These are phyloP conservation scores for Epizoanthus stellaris DNA, from an alignment of 92 coral and sea anemone species.

Conservation along the genomic window DNA sequence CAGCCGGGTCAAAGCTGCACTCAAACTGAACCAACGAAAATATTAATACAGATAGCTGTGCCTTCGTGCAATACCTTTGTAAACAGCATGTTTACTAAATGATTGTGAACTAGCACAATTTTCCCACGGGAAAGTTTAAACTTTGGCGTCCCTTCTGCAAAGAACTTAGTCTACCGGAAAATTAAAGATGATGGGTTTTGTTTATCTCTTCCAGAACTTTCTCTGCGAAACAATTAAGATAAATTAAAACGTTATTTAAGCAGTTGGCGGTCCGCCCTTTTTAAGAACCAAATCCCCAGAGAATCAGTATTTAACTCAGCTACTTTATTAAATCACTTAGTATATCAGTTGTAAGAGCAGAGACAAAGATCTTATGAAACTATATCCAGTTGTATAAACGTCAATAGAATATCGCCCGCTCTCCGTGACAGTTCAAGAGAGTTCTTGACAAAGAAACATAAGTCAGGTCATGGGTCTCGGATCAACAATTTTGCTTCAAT, in stretches of 20 bases:
- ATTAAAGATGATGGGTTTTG: conserved; percentile 14
- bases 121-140: conserved; percentile 29
- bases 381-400: too few species aligned
- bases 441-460: too few species aligned
- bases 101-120: not conserved
- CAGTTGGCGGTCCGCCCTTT: not conserved
- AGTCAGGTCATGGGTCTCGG: too few species aligned
- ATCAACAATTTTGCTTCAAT: too few species aligned
- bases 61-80: too few species aligned
- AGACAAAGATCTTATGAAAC: too few species aligned
- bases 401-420: too few species aligned
- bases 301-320: not conserved
- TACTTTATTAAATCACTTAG: not conserved
- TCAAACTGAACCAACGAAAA: too few species aligned
- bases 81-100: conserved; percentile 1
- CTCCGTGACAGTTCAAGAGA: too few species aligned
- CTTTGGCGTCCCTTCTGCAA: not conserved
- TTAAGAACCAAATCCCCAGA: not conserved
- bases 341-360: too few species aligned
- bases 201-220: not conserved
- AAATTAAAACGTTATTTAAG: not conserved
- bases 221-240: not conserved
- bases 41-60: too few species aligned
- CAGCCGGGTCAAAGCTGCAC: too few species aligned
- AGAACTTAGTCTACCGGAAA: conserved; percentile 17